Evolutionary conservation across 2,888 invertebrate genomes (phyloP).

Genomic region (Phyllotreta striolata): DNA sequence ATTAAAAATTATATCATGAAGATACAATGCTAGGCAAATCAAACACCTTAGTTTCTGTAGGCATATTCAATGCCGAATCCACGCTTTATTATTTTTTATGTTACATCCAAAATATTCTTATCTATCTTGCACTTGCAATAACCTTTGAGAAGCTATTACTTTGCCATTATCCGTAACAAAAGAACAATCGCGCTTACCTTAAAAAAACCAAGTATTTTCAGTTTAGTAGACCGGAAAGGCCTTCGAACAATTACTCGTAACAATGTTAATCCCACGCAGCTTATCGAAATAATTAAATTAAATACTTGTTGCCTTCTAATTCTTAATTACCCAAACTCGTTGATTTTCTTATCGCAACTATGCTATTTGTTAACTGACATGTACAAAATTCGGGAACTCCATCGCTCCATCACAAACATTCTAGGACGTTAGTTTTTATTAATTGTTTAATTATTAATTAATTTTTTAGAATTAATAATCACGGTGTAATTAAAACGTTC

Average conservation of each 20-base stretch:
- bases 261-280: slow-evolving; percentile 15
- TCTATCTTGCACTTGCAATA: not conserved
- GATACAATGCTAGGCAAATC: no score
- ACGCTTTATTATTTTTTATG: no score
- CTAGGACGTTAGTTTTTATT: not conserved
- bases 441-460: not conserved
- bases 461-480: slow-evolving; percentile 64
- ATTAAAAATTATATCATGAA: no score
- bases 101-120: no score
- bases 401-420: not conserved
- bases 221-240: slow-evolving; percentile 24
- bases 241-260: slow-evolving; percentile 26
- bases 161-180: slow-evolving; percentile 21
- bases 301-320: not conserved
- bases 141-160: slow-evolving; percentile 10
- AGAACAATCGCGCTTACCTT: slow-evolving; percentile 20
- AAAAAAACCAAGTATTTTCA: slow-evolving; percentile 21
- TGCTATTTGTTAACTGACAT: no score
- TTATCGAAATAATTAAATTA: slow-evolving; percentile 1
- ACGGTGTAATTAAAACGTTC: slow-evolving; percentile 69
- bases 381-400: no score
- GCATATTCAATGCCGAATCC: no score
- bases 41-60: no score
- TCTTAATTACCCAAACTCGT: slow-evolving; percentile 1
- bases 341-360: no score